phyloP scores from a whole-genome alignment of 2,797 vertebrate genomes.

The Rallus crepitans region DNA sequence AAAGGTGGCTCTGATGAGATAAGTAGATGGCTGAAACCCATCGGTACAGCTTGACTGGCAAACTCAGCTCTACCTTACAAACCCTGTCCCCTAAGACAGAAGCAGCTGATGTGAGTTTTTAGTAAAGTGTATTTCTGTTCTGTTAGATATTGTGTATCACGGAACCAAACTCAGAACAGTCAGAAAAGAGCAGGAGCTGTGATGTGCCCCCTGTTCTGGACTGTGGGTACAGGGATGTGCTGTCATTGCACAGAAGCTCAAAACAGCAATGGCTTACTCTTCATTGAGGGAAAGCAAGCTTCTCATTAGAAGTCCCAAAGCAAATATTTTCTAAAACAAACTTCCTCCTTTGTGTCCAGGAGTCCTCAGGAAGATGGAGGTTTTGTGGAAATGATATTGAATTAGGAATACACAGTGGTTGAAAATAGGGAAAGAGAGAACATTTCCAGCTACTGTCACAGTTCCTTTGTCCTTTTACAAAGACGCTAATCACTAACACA shows the following conservation, averaged over 20 bases:
- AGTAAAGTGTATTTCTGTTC: background rate
- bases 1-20: background rate
- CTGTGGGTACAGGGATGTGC: accelerated
- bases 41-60: background rate
- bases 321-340: background rate
- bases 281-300: background rate
- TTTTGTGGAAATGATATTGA: background rate
- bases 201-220: background rate
- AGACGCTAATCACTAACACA: background rate
- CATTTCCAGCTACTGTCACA: background rate
- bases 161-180: background rate
- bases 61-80: background rate
- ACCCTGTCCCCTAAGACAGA: background rate
- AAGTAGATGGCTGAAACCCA: background rate
- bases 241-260: background rate
- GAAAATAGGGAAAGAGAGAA: background rate
- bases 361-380: background rate
- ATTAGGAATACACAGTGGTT: background rate
- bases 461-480: background rate
- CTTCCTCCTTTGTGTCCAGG: background rate
- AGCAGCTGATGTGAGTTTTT: background rate
- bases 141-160: background rate
- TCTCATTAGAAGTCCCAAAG: background rate
- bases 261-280: background rate
- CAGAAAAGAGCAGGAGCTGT: background rate